A percentile compares a stretch with the other conserved stretches of the same genome.
Evolutionary conservation across 1,140 invertebrate genomes (phyloP).

Genomic region (Eubasilissa regina): DNA sequence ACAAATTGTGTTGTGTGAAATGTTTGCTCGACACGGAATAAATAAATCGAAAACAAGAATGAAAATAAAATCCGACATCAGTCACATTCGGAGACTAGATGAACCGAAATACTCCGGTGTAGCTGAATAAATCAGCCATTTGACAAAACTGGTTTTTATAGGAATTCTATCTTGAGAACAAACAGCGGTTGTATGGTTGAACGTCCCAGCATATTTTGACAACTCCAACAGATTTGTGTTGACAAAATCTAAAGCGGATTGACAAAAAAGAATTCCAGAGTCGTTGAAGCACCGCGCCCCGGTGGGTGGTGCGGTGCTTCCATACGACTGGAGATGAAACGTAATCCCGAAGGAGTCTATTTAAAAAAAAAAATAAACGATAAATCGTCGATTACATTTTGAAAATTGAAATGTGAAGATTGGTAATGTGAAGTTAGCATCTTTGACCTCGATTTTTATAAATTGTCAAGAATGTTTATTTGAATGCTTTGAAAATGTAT

Average conservation of each 20-base stretch:
- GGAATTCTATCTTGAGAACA: slow-evolving; percentile 37
- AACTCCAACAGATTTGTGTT: slow-evolving; percentile 36
- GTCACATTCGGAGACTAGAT: slow-evolving; percentile 21
- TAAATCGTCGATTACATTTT: no score
- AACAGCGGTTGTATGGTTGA: slow-evolving; percentile 5
- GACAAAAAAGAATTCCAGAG: slow-evolving; percentile 17
- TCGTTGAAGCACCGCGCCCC: background rate
- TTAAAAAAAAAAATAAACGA: no score
- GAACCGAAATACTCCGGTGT: slow-evolving; percentile 43
- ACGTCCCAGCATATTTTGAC: slow-evolving; percentile 41
- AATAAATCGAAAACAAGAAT: slow-evolving; percentile 42
- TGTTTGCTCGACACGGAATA: slow-evolving; percentile 26
- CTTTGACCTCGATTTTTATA: no score
- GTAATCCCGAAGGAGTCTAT: no score
- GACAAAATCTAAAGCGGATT: slow-evolving; percentile 21
- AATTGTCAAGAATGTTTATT: no score
- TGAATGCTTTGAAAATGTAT: no score
- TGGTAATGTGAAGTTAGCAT: no score
- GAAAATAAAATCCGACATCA: slow-evolving; percentile 40
- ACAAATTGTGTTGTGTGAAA: slow-evolving; percentile 23
- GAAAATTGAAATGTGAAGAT: no score
- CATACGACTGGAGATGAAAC: no score
- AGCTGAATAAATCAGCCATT: slow-evolving; percentile 41
- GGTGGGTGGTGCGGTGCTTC: no score
- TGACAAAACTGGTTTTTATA: slow-evolving; percentile 36